phyloP scores from a whole-genome alignment of 2,797 vertebrate species.

The Simalia tracyae region DNA sequence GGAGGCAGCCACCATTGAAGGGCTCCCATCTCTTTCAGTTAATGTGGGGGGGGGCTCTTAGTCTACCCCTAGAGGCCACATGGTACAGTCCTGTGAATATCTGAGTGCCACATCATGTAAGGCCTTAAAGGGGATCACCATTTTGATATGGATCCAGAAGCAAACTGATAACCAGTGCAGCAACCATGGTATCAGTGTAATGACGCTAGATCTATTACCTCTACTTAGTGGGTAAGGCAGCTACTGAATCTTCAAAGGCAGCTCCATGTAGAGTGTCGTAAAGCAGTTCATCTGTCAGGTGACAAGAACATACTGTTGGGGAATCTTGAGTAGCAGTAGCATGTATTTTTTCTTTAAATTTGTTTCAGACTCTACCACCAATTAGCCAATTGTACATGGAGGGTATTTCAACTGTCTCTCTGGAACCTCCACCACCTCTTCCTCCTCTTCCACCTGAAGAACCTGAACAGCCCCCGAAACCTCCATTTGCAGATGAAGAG shows the following conservation, averaged over 20 bases:
- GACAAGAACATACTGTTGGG: background rate
- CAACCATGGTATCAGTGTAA: background rate
- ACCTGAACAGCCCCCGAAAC: constrained; percentile 91
- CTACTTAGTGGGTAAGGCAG: background rate
- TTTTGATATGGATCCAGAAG: background rate
- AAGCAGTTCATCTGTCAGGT: background rate
- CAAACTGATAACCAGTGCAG: background rate
- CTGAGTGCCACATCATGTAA: background rate
- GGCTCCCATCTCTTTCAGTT: background rate
- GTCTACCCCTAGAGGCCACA: background rate
- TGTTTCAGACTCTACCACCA: constrained; percentile 67
- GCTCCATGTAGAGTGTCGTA: background rate
- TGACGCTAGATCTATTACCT: background rate
- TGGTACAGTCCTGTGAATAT: background rate
- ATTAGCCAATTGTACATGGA: constrained; percentile 77
- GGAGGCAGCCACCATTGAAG: background rate
- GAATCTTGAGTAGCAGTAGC: background rate
- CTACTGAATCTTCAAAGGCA: background rate
- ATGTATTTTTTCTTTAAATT: constrained; percentile 28
- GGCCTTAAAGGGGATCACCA: background rate
- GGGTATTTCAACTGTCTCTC: constrained; percentile 65
- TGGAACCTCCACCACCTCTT: constrained; percentile 79
- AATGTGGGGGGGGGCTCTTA: background rate
- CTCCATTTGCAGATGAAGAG: constrained; percentile 95
- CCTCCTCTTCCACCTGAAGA: constrained; percentile 89